A percentile compares a stretch with the other conserved stretches of the same genome.
These are phyloP conservation scores for Zaprionus ornatus DNA, from an alignment of 1,140 invertebrate genomes.

Conservation along the genomic window DNA sequence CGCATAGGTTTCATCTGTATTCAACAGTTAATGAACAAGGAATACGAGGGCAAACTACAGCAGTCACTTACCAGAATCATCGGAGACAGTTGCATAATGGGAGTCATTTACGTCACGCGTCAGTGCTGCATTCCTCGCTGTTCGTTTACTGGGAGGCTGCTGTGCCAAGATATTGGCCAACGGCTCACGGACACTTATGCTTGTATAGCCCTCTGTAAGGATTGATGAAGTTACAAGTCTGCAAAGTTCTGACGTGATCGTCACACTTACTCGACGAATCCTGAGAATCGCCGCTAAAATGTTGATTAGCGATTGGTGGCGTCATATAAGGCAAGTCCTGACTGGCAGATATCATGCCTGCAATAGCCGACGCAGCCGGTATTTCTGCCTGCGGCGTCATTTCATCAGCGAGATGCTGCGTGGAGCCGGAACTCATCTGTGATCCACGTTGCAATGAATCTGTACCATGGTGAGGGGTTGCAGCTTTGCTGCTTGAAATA, in stretches of 20 bases:
- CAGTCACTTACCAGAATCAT: slow-evolving; percentile 89
- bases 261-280: slow-evolving; percentile 89
- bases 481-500: slow-evolving; percentile 24
- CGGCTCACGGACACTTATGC: slow-evolving; percentile 94
- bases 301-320: slow-evolving; percentile 87
- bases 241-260: neutral
- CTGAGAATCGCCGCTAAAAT: slow-evolving; percentile 93
- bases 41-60: neutral
- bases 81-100: slow-evolving; percentile 93
- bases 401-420: slow-evolving; percentile 58
- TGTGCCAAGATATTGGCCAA: slow-evolving; percentile 89
- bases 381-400: slow-evolving; percentile 84
- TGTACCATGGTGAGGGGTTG: slow-evolving; percentile 31
- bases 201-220: slow-evolving; percentile 92
- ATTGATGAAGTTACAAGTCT: neutral
- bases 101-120: slow-evolving; percentile 85
- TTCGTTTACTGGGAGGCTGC: slow-evolving; percentile 83
- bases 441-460: slow-evolving; percentile 60
- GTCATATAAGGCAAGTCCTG: slow-evolving; percentile 96
- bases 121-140: slow-evolving; percentile 83
- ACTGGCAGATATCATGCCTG: slow-evolving; percentile 92
- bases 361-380: slow-evolving; percentile 92
- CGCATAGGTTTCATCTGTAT: slow-evolving; percentile 93
- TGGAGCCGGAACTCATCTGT: slow-evolving; percentile 52
- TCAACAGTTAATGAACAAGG: neutral